These are phyloP conservation scores for Pelagia noctiluca DNA, from an alignment of 30 jellyfish, hydroid and myxozoan species.

Conservation along the genomic window DNA sequence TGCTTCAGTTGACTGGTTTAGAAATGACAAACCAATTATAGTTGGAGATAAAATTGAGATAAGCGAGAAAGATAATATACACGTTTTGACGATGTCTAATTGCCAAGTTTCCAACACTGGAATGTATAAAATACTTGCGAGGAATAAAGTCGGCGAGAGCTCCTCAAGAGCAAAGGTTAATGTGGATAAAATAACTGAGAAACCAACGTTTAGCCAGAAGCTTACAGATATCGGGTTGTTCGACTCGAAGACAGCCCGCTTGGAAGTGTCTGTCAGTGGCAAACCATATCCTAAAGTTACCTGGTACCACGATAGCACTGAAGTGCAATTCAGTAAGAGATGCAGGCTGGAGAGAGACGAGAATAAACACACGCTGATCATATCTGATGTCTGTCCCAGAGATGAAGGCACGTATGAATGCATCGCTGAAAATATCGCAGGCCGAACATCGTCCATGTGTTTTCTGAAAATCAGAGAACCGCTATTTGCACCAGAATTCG, in stretches of 20 bases:
- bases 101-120: slow-evolving; percentile 74
- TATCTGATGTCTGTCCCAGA: slow-evolving; percentile 59
- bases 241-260: slow-evolving; percentile 60
- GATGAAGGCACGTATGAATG: slow-evolving; percentile 94
- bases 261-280: slow-evolving; percentile 75
- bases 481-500: slow-evolving; percentile 81
- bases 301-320: slow-evolving; percentile 85
- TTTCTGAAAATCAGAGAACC: slow-evolving; percentile 74
- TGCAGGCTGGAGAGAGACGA: slow-evolving; percentile 56
- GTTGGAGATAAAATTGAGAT: slow-evolving; percentile 27
- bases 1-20: slow-evolving; percentile 88
- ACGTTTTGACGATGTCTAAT: slow-evolving; percentile 26
- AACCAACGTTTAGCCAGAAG: slow-evolving; percentile 59
- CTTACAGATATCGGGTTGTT: slow-evolving; percentile 50
- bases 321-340: slow-evolving; percentile 55
- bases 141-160: slow-evolving; percentile 86
- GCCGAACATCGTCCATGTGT: slow-evolving; percentile 78
- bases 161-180: slow-evolving; percentile 72
- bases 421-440: slow-evolving; percentile 88
- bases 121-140: slow-evolving; percentile 71
- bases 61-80: slow-evolving; percentile 8
- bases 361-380: slow-evolving; percentile 57
- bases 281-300: slow-evolving; percentile 86
- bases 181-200: slow-evolving; percentile 59
- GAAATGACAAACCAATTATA: slow-evolving; percentile 53